Evolutionary conservation across 2,888 invertebrate species (phyloP), one percentile per base, ranked within the genome.

Genomic region (Ceraclea dissimilis): DNA sequence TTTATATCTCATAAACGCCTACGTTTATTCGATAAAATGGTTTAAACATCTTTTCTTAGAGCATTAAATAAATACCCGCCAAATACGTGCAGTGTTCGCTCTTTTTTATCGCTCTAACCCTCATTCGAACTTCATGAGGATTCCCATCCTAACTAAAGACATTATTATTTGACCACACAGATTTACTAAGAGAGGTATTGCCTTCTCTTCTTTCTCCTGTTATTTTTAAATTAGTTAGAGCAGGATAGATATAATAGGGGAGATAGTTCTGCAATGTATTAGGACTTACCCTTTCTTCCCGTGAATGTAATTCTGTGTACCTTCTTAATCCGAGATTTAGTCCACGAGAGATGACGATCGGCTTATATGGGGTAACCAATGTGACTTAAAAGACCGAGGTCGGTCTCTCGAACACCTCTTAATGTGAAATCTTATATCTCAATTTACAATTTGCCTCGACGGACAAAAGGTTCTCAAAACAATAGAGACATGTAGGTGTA

Each of bases 111-210:
- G 58, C 56, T 39, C 17, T 18, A 57, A 59, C 61, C 59, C 61
- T 61, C 59, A 61, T 61, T 59, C 54, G 61, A 61, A 57, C 53
- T 59, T 57, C 61, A 52, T 55, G 56, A 61, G 58, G 54, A 58
- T 59, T 56, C 46, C 51, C 20, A 21, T 51, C 34, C 21, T 31
- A 46, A 13, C 52, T 26, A 52, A 52, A 49, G 49, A 49, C 39
- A n/a, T 22, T 31, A 47, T 33, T 34, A 47, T 33, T 34, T 21
- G 39, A 16, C 16, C 43, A 39, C 19, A 4, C 33, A 21, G 16
- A 39, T 20, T 18, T 44, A 53, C 22, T 20, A 21, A 16, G 6
- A 19, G 20, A 39, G 39, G 39, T 13, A 39, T 39, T 39, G 13
- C 16, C 13, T 39, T 13, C 2, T 39, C 39, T 22, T 22, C 16